Evolutionary conservation across 2,888 invertebrate species (phyloP), one percentile per base, ranked within the genome.

Genomic region (Chalcis sispes): DNA sequence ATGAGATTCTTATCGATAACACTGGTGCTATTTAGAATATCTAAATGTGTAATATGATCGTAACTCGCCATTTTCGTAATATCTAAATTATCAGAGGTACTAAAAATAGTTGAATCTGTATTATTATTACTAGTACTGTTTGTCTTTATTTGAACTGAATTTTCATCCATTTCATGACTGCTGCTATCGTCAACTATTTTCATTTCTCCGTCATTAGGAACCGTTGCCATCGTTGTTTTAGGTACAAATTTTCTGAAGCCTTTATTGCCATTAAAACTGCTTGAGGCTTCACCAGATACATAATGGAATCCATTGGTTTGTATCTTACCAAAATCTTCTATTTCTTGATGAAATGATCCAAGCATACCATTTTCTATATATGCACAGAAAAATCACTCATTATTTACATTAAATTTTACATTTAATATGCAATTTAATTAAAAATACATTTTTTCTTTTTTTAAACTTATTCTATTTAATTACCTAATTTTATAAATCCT

Each of bases 1-100:
- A 87, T 82, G 50, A 87, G 80, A 72, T 85, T 85, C 32, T 86
- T 86, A 70, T 86, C 86, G 29, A 86, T 85, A 0, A 84, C 86
- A 0, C 85, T 83, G 50, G 83, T 85, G 2, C 82, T 84, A 72
- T 83, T 85, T n/a, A 87, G 79, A 72, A 87, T 86, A 74, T 86
- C 87, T 74, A 87, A 80, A 74, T 87, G 86, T 8, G 83, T 80
- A 27, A 87, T 86, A 61, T 87, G 86, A 81, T 87, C 86, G 61
- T 87, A 87, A 58, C 81, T 85, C 29, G 82, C 67, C 18, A 87
- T 83, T 78, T 85, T 86, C 2, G 82, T 76, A 54, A 86, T 84
- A 58, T 86, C 86, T 23, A 87, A 80, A 82, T 85, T 86, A 36
- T 87, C 86, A 15, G 83, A 75, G 52, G 83, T 81, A 32, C 83